Base-by-base conservation (phyloP, 1,140 invertebrate species). In the Condylostylus longicornis region DNA sequence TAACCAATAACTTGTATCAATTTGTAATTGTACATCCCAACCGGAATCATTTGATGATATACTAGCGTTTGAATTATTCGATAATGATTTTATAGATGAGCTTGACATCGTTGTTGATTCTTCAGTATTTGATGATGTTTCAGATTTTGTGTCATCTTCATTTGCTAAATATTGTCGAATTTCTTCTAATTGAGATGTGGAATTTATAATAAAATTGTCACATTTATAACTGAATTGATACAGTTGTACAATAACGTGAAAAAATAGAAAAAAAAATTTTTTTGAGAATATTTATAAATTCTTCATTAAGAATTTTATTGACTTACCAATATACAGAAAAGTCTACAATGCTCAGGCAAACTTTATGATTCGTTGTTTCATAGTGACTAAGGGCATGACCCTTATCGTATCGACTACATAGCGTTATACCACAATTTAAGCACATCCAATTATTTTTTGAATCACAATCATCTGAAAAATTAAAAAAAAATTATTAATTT, bases 151-250 rank as follows among this genome's bases (percentile, higher is more conserved):
- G 17, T 46, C 38, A 22, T 44, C 41, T 18, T 49, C 45, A 37
- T 19, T 35, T 34, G 41, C 37, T 4, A 56, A 67, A 42, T 65
- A 51, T 46, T 76, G 64, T 36, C 74, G 67, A 47, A 74, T 64
- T 54, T 66, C 66, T 49, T 75, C 68, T 48, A 82, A 66, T 40
- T 64, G 57, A 41, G 66, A 60, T n/a, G 72, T 73, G 50, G 83
- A 79, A 61, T 84, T 83, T 42, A 75, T 70, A 18, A 81, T 73
- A 69, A 78, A 84, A 43, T 83, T 79, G 64, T 85, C 78, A 69
- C 81, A 85, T 45, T 68, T 67, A 53, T 85, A 84, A 62, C 80
- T 34, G 29, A 6, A 17, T 6, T 13, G 29, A 13, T 37, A 17
- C n/a, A 13, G 1, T n/a, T n/a, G n/a, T n/a, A n/a, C n/a, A n/a